Evolutionary conservation across 2,888 invertebrate genomes (phyloP).

Genomic region (Aphidoletes aphidimyza): DNA sequence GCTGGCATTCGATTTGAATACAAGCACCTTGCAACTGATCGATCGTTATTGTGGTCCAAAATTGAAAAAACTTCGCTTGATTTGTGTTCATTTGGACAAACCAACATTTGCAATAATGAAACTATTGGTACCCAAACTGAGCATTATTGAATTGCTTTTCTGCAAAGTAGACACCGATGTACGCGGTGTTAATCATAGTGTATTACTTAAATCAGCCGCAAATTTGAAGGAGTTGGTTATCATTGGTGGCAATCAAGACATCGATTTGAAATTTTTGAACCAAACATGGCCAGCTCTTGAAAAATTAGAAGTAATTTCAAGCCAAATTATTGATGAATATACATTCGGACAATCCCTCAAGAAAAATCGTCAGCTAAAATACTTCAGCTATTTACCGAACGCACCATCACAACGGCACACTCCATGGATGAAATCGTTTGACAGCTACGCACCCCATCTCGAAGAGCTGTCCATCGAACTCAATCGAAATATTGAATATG

Average conservation of each 20-base stretch:
- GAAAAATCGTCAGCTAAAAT: not conserved
- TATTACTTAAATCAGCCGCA: not conserved
- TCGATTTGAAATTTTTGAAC: conserved; percentile 15
- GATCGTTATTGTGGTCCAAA: not conserved
- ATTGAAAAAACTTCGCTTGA: not conserved
- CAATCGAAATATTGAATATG: not conserved
- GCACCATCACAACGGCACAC: not conserved
- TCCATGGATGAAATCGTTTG: not conserved
- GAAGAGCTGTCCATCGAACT: not conserved
- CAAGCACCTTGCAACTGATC: too few species aligned
- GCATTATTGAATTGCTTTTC: conserved; percentile 1
- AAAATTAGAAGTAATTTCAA: not conserved
- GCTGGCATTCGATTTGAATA: not conserved
- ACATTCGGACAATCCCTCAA: not conserved
- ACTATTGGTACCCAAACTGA: not conserved
- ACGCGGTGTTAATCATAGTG: not conserved
- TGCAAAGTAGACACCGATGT: not conserved
- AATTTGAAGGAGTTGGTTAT: not conserved
- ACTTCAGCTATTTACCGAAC: not conserved
- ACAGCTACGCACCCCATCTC: not conserved
- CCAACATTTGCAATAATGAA: not conserved
- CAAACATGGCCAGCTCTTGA: not conserved
- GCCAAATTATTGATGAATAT: not conserved
- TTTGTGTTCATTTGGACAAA: not conserved
- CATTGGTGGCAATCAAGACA: not conserved